Evolutionary conservation across 2,113 vertebrate genomes (phyloP).

Genomic region (Larimichthys crocea): DNA sequence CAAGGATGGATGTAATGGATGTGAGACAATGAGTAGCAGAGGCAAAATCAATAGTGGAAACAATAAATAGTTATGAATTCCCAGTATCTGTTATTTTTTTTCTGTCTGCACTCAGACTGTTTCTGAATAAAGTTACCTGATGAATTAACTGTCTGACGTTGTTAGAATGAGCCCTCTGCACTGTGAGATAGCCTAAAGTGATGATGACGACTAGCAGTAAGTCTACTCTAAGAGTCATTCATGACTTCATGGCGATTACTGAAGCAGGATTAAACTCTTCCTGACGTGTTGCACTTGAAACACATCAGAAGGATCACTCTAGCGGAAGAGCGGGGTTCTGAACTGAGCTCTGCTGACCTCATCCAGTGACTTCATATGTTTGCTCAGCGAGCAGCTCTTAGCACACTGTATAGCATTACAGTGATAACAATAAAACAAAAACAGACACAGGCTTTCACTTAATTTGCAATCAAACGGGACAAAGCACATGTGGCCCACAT

Average conservation of each 20-base stretch:
- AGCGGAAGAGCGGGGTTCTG: slow-evolving; percentile 21
- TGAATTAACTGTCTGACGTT: slow-evolving; percentile 24
- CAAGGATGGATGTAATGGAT: slow-evolving; percentile 75
- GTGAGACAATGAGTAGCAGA: slow-evolving; percentile 38
- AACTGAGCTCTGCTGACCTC: slow-evolving; percentile 58
- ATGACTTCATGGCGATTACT: slow-evolving; percentile 57
- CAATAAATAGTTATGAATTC: slow-evolving; percentile 58
- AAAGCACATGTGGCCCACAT: slow-evolving; percentile 13
- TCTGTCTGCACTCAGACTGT: slow-evolving; percentile 13
- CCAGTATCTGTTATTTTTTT: slow-evolving; percentile 33
- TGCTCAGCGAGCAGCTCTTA: slow-evolving; percentile 47
- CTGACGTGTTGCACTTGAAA: slow-evolving; percentile 42
- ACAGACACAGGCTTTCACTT: slow-evolving; percentile 13
- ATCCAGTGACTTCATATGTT: slow-evolving; percentile 65
- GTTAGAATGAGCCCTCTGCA: background rate
- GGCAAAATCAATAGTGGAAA: slow-evolving; percentile 66
- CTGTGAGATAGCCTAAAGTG: background rate
- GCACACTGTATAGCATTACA: slow-evolving; percentile 41
- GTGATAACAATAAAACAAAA: slow-evolving; percentile 31
- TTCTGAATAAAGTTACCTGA: slow-evolving; percentile 9
- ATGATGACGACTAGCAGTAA: background rate
- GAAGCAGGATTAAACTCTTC: slow-evolving; percentile 51
- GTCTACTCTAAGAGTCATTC: slow-evolving; percentile 41
- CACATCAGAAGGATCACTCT: slow-evolving; percentile 36
- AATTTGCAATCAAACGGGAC: slow-evolving; percentile 39